These are phyloP conservation scores for Gobius niger DNA, from an alignment of 2,113 vertebrate genomes.

Conservation along the genomic window DNA sequence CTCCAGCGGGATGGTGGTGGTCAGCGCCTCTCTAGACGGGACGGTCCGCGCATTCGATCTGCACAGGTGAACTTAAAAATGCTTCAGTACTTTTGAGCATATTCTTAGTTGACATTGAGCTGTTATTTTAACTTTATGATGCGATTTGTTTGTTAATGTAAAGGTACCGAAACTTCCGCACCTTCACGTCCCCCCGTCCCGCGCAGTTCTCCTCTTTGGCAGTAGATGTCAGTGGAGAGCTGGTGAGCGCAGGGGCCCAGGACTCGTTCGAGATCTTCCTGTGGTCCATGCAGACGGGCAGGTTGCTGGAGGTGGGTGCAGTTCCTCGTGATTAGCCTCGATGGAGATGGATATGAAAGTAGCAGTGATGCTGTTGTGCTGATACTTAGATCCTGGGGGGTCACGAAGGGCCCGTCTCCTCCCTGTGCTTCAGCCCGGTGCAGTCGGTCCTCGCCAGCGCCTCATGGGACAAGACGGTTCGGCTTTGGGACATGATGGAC, in stretches of 20 bases:
- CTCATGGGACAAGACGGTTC: constrained; percentile 94
- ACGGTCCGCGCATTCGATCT: constrained; percentile 95
- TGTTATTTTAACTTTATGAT: no score
- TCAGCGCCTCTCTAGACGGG: constrained; percentile 93
- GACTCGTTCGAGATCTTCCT: constrained; percentile 97
- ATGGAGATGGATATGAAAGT: background rate
- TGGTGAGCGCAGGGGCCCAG: constrained; percentile 92
- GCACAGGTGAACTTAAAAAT: constrained; percentile 81
- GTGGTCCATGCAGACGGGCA: constrained; percentile 97
- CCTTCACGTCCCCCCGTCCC: constrained; percentile 89
- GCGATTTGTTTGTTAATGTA: background rate
- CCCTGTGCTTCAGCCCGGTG: constrained; percentile 87
- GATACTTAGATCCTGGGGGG: constrained; percentile 84
- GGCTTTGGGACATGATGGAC: constrained; percentile 96
- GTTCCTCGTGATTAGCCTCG: background rate
- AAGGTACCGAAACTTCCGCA: constrained; percentile 96
- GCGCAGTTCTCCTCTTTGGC: constrained; percentile 92
- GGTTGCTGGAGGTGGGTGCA: constrained; percentile 86
- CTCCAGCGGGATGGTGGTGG: constrained; percentile 84
- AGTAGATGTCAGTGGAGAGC: constrained; percentile 89
- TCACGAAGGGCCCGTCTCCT: constrained; percentile 91
- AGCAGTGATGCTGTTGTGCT: background rate
- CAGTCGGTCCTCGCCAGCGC: constrained; percentile 88
- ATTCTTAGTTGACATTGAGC: no score
- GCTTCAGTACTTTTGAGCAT: background rate